Conservation (phyloP, 1,140 invertebrate species). For the Aphelinus atriplicis region DNA sequence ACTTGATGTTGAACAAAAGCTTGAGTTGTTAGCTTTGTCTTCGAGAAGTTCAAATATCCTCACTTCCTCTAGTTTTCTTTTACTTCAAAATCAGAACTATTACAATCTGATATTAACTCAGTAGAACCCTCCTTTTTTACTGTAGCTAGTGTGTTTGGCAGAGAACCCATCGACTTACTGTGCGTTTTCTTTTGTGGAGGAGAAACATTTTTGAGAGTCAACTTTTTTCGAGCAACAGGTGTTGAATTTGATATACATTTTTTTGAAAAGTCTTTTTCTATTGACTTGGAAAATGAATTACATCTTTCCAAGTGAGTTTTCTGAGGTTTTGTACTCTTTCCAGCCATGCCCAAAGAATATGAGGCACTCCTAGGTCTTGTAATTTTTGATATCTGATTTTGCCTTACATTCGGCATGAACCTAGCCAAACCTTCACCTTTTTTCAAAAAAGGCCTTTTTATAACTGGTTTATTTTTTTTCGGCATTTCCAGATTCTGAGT, state of each 20-base stretch:
- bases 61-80: constrained; percentile 70
- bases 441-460: constrained; percentile 61
- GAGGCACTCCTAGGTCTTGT: constrained; percentile 52
- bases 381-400: constrained; percentile 32
- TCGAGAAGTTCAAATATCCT: constrained; percentile 79
- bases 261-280: constrained; percentile 31
- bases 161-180: constrained; percentile 38
- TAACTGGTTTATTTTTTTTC: constrained; percentile 31
- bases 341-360: constrained; percentile 45
- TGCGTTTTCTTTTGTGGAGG: constrained; percentile 44
- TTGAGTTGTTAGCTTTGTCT: constrained; percentile 74
- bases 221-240: constrained; percentile 39
- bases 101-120: constrained; percentile 57
- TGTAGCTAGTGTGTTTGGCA: constrained; percentile 1
- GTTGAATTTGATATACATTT: constrained; percentile 21
- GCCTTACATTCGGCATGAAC: constrained; percentile 49
- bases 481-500: constrained; percentile 35
- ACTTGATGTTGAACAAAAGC: constrained; percentile 77
- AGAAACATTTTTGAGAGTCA: constrained; percentile 50
- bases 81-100: constrained; percentile 57
- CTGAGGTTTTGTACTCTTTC: constrained; percentile 2
- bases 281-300: constrained; percentile 31
- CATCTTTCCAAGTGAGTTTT: constrained; percentile 26
- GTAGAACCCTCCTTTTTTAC: constrained; percentile 20
- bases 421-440: constrained; percentile 64